Evolutionary conservation across 2,888 invertebrate genomes (phyloP), one percentile per base, ranked within the genome.

Genomic region (Elegia similella): DNA sequence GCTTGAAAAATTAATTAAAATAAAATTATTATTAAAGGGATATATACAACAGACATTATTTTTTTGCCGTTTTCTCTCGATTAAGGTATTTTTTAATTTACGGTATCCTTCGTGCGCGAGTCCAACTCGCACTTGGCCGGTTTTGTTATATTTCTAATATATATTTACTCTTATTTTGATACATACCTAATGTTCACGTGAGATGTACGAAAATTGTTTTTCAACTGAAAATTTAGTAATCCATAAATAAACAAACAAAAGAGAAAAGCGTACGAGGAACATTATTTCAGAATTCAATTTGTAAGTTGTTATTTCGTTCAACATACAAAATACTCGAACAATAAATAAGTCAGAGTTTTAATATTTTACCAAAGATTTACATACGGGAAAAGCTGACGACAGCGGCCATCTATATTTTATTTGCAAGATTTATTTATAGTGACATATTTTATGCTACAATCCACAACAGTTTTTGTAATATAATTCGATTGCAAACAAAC

Each of bases 361-460:
- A 53, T 53, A 42, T 53, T 53, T 53, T 29, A 53, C 13, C 30
- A 42, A 43, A 53, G 23, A 53, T 53, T 42, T 42, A 53, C 43
- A 29, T 3, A 30, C 42, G 15, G 53, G 15, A 53, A 53, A 30
- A 29, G 30, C 42, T 43, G 29, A 1, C 30, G 42, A 42, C 53
- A 10, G 53, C 42, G 29, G 13, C n/a, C 47, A 17, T 17, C 38
- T 38, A 38, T 53, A 53, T 42, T 53, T 43, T 42, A 30, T 42
- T 53, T 43, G 42, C 13, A 30, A 43, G 10, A 7, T 53, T 52
- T 42, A 53, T 53, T 42, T 43, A 29, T 15, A 12, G 53, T 52
- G 52, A 52, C 38, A 23, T n/a, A 30, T 30, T 30, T 47, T n/a
- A 30, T n/a, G 38, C n/a, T n/a, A n/a, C n/a, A n/a, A 38, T n/a